A percentile compares a stretch with the other conserved stretches of the same genome.
phyloP scores from a whole-genome alignment of 2,797 vertebrate species.

The Thunnus albacares region DNA sequence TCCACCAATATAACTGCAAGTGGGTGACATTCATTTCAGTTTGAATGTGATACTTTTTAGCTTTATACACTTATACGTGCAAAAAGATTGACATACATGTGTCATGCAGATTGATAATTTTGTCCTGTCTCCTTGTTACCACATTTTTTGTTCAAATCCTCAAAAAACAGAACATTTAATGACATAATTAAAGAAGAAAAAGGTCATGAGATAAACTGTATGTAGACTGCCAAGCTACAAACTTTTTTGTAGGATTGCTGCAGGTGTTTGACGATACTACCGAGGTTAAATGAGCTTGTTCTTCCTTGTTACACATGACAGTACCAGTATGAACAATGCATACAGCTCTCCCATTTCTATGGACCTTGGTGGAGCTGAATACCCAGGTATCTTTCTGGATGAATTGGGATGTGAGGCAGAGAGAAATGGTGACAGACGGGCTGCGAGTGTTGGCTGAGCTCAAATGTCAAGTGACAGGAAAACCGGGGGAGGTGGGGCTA shows the following conservation, averaged over 20 bases:
- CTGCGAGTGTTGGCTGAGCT: slow-evolving; percentile 62
- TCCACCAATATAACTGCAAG: background rate
- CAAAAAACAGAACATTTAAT: background rate
- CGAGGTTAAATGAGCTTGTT: no score
- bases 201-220: background rate
- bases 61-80: background rate
- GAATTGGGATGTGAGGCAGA: slow-evolving; percentile 14
- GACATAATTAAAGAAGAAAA: background rate
- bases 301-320: background rate
- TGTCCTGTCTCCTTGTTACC: background rate
- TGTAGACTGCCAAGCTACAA: no score
- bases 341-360: background rate
- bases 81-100: background rate
- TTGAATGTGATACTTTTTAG: background rate
- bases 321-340: background rate
- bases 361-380: background rate
- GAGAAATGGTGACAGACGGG: slow-evolving; percentile 59
- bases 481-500: slow-evolving; percentile 65
- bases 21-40: background rate
- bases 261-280: background rate
- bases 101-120: background rate
- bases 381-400: background rate
- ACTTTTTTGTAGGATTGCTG: background rate
- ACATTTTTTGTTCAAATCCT: background rate
- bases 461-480: slow-evolving; percentile 77